Base-by-base conservation (phyloP, 2,888 invertebrate species). In the Mycalesis mineus region DNA sequence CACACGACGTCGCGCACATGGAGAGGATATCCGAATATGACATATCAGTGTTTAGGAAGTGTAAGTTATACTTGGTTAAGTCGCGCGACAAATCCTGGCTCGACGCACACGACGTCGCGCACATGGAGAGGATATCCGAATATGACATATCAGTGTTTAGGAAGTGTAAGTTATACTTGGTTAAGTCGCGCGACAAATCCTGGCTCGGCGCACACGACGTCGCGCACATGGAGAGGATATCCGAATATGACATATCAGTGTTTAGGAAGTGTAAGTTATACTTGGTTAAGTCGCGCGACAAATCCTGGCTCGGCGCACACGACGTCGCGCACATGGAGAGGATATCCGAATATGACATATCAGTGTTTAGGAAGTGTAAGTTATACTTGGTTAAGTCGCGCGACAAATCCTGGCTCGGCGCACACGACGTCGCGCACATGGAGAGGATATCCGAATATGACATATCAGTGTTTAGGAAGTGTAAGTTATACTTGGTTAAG, bases 101-200 rank as follows among this genome's bases (percentile, higher is more conserved):
- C 9, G 49, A 0, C 13, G 57, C 51, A 1, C 68, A 55, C 22
- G 72, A 55, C 15, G 72, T 60, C 1, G 60, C 60, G 9, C 77
- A 67, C n/a, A 83, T 86, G 82, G 87, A 87, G 57, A 68, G 68
- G 37, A 72, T 85, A 4, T 73, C 81, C 0, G 87, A 82, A 42
- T 74, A 72, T 17, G 82, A 87, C 8, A 22, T 76, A 17, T 76
- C 81, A n/a, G 29, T 80, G 48, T 78, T 81, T 44, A 73, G 69
- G 44, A 84, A 82, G 73, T 82, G 88, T 88, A 68, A 54, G 70
- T 65, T 42, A 8, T 5, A 31, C 8, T 39, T 29, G 7, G 71
- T 77, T 56, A 68, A 68, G 57, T 76, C 78, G 31, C 77, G 71
- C 41, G 82, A 82, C 57, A 69, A 60, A 45, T 70, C 77, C 7